Conservation (phyloP, 2,888 invertebrate genomes). For the Chouioia cunea region DNA sequence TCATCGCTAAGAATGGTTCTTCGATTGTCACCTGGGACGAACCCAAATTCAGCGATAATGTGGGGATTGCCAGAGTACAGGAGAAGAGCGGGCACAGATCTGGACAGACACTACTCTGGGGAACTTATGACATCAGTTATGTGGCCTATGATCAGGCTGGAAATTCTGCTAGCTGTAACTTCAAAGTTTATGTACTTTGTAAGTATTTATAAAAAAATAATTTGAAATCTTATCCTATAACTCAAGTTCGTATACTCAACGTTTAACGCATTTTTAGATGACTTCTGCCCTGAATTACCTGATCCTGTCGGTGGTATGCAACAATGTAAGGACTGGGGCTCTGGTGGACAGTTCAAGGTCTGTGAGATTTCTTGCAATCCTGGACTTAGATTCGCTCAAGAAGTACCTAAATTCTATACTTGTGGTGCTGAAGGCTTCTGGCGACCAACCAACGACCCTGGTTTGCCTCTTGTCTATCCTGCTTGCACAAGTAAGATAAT, state of each 20-base stretch:
- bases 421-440: conserved; percentile 99
- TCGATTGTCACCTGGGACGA: conserved; percentile 93
- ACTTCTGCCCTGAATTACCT: conserved; percentile 89
- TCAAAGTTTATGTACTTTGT: conserved; percentile 91
- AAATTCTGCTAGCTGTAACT: conserved; percentile 91
- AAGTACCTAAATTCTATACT: conserved; percentile 96
- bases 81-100: conserved; percentile 90
- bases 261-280: conserved; percentile 73
- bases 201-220: conserved; percentile 67
- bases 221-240: not conserved
- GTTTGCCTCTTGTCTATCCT: conserved; percentile 86
- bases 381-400: conserved; percentile 91
- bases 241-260: conserved; percentile 1
- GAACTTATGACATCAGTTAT: conserved; percentile 91
- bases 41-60: conserved; percentile 90
- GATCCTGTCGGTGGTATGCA: conserved; percentile 94
- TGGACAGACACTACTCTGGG: conserved; percentile 90
- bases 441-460: conserved; percentile 88
- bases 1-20: conserved; percentile 92
- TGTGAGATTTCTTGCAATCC: conserved; percentile 91
- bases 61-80: conserved; percentile 82
- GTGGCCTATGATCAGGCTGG: conserved; percentile 94
- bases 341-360: conserved; percentile 94
- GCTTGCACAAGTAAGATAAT: conserved; percentile 86
- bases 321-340: conserved; percentile 95